Evolutionary conservation across 2,113 vertebrate genomes (phyloP).

Genomic region (Caracal caracal): DNA sequence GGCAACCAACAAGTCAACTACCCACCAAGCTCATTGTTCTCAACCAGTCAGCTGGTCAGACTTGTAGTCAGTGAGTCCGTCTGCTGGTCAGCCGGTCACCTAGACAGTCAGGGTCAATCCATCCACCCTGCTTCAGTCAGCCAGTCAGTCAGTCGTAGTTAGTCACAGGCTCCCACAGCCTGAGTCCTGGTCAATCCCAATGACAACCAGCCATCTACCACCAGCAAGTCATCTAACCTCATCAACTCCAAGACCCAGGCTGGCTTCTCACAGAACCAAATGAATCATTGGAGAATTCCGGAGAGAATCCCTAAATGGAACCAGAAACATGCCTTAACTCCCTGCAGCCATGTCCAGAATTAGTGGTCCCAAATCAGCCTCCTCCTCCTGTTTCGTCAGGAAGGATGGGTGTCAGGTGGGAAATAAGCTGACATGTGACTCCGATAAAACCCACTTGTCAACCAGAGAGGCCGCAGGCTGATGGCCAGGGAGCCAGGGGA

Average conservation of each 20-base stretch:
- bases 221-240: background rate
- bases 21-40: background rate
- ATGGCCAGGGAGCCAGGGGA: too few relatives aligned
- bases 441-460: background rate
- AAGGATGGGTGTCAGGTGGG: background rate
- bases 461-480: background rate
- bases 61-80: fast-evolving
- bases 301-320: background rate
- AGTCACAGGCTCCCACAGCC: background rate
- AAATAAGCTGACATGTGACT: background rate
- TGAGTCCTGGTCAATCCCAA: background rate
- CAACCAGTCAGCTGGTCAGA: background rate
- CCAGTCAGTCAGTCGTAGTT: background rate
- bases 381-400: background rate
- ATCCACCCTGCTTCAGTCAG: background rate
- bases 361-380: background rate
- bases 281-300: background rate
- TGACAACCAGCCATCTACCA: too few relatives aligned
- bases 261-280: background rate
- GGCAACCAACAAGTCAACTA: background rate
- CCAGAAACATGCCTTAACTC: background rate
- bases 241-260: background rate
- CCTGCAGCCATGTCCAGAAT: background rate
- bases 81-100: background rate
- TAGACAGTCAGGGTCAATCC: background rate